These are phyloP conservation scores for Poeciliopsis presidionis DNA, from an alignment of 2,797 vertebrate genomes.

Conservation along the genomic window DNA sequence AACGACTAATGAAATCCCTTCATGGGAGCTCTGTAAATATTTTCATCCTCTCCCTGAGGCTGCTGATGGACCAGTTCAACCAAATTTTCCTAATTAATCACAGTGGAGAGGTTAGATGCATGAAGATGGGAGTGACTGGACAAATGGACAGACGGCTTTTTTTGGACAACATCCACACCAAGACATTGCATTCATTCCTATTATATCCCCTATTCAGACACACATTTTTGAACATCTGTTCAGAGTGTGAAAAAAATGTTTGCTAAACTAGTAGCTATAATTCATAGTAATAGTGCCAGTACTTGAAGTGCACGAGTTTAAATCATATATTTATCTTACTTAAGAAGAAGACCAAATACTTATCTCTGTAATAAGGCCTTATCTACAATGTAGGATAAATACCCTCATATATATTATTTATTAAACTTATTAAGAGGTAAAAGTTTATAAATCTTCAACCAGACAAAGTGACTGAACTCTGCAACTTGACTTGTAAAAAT, in stretches of 20 bases:
- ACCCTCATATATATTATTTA: background rate
- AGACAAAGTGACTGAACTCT: background rate
- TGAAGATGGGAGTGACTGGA: constrained; percentile 54
- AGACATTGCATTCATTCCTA: constrained; percentile 36
- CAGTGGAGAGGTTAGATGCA: constrained; percentile 51
- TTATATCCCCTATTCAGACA: constrained; percentile 23
- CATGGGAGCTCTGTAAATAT: constrained; percentile 80
- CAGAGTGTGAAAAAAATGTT: constrained; percentile 39
- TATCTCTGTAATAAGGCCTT: background rate
- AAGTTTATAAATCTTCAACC: background rate
- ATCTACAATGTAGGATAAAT: background rate
- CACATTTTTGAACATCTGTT: constrained; percentile 16
- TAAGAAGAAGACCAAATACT: background rate
- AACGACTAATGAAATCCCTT: constrained; percentile 78
- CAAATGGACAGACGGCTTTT: constrained; percentile 61
- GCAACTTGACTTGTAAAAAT: background rate
- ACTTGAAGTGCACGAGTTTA: background rate
- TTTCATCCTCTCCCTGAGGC: constrained; percentile 71
- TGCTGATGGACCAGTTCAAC: constrained; percentile 66
- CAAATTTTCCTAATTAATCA: constrained; percentile 77
- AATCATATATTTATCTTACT: background rate
- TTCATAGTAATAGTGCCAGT: background rate
- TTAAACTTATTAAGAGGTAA: background rate
- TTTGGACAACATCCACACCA: constrained; percentile 65
- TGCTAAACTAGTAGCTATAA: background rate